Base-by-base conservation (phyloP, 2,888 invertebrate genomes). In the Disparrhopalites patrizii region DNA sequence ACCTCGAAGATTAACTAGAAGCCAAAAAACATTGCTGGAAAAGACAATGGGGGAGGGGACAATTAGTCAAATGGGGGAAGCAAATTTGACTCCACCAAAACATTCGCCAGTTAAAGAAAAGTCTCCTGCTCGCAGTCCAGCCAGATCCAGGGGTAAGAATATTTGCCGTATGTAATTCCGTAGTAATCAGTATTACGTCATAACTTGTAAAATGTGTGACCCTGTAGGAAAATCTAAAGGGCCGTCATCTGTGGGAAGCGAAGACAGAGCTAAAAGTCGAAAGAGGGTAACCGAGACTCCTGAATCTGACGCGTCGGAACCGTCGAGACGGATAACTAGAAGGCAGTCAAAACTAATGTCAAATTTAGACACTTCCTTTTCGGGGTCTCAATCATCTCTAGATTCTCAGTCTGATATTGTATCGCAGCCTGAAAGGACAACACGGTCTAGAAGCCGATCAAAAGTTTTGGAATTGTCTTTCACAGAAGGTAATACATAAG, bases 251-350 rank as follows among this genome's bases (percentile, higher is more conserved):
- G 50, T 50, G 10, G 30, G n/a, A n/a, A 54, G 60, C 54, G 10
- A 27, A 36, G 18, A 40, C 2, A 47, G 56, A 10, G 27, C 28
- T n/a, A 25, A 20, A 43, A 15, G 25, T 5, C 36, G 23, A 0
- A 38, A 51, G 31, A 33, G 63, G 28, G 25, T 62, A 5, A 67
- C 58, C 23, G 33, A 23, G 8, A 67, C 63, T 18, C 67, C 67
- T 15, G 63, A 63, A 10, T 62, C 67, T 1, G 67, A 67, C 23
- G 27, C 28, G 13, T 62, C 62, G 0, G 47, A 54, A 18, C 8
- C n/a, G 10, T 55, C 67, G 8, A 63, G 28, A 55, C 25, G 63
- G 25, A 1, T 62, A 20, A 67, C 67, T 1, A 50, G 67, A 20
- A 64, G 63, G 25, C 33, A 55, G 40, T 8, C 54, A 13, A 67